Base-by-base conservation (phyloP, 2,888 invertebrate genomes). In the Opisthograptis luteolata region DNA sequence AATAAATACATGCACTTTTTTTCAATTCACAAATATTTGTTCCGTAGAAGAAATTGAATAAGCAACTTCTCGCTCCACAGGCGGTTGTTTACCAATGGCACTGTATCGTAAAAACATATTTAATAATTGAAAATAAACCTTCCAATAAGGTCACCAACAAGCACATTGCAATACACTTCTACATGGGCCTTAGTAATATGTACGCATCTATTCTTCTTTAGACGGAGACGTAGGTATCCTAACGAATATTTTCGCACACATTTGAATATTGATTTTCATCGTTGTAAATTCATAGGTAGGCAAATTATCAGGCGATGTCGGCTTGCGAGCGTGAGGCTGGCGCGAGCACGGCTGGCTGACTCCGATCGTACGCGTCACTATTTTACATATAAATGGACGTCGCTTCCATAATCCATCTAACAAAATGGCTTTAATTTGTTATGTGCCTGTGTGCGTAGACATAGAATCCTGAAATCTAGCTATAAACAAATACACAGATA, bases 371-470 rank as follows among this genome's bases (percentile, higher is more conserved):
- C 81, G 76, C 84, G 79, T 84, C 84, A 85, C 88, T 86, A 86
- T 85, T 88, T 89, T 87, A 86, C 89, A 89, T 89, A 89, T 87
- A 88, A 89, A 89, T 89, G 88, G 87, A 81, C 82, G 78, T 73
- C 76, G 79, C 81, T 78, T n/a, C 81, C 82, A 82, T 87, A 87
- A 87, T 86, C 84, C 81, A 71, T 81, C 82, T 83, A 83, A 87
- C 84, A 86, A 87, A 88, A 87, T 86, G 81, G 84, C 81, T 81
- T 87, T 87, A 87, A 88, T 88, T 89, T 86, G 83, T 81, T 69
- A 75, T 73, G 61, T 68, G 71, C 66, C 65, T 81, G 81, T 84
- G 79, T 83, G 79, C 74, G 79, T 79, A 71, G 22, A 81, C 82
- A 81, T 79, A n/a, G 73, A 77, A 79, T 76, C 73, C 76, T 74